Conservation (phyloP, 2,113 vertebrate genomes). For the Amblyopsis rosae region DNA sequence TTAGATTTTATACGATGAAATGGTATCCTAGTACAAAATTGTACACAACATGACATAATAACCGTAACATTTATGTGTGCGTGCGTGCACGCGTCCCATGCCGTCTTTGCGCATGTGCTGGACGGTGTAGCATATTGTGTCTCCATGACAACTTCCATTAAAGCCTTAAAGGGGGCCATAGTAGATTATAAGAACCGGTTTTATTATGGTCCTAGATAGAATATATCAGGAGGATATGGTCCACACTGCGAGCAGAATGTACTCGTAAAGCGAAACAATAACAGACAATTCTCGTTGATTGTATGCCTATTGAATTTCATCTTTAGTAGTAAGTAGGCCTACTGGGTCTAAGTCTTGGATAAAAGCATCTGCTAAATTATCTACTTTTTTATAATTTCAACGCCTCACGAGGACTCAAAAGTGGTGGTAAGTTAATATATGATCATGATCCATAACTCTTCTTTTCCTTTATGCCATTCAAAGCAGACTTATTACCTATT, state of each 20-base stretch:
- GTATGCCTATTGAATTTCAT: too few species aligned
- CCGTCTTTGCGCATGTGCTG: constrained; percentile 57
- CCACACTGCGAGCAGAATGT: constrained; percentile 16
- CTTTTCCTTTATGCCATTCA: not conserved
- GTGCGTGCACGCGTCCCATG: not conserved
- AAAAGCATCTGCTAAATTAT: too few species aligned
- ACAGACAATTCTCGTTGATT: not conserved
- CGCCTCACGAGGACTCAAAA: constrained; percentile 6
- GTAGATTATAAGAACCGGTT: constrained; percentile 68
- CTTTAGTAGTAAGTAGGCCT: too few species aligned
- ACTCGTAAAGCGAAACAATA: constrained; percentile 16
- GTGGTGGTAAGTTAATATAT: constrained; percentile 49
- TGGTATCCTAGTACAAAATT: not conserved
- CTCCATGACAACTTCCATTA: constrained; percentile 73
- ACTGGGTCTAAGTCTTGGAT: too few species aligned
- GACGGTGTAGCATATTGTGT: constrained; percentile 67
- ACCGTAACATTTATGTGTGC: not conserved
- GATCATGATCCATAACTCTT: not conserved
- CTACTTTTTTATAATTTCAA: not conserved
- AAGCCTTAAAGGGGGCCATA: constrained; percentile 46
- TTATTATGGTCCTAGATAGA: not conserved
- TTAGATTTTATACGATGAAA: too few species aligned
- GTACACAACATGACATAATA: not conserved
- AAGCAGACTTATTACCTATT: not conserved
- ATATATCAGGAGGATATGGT: not conserved